Evolutionary conservation across 2,797 vertebrate genomes (phyloP).

Genomic region (Eptatretus atami): DNA sequence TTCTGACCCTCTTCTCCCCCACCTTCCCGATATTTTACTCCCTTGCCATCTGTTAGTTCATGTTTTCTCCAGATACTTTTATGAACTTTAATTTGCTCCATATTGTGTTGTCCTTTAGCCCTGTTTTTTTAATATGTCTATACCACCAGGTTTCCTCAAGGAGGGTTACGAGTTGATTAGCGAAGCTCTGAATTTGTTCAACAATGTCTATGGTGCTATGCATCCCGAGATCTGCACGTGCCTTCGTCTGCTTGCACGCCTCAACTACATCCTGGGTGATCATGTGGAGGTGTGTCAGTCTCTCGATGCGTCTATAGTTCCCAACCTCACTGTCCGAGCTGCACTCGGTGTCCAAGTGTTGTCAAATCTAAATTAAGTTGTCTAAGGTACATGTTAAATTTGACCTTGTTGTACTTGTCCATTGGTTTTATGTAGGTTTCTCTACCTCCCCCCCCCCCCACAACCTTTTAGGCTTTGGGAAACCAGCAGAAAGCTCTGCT

Average conservation of each 20-base stretch:
- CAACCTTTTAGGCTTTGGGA: conserved; percentile 21
- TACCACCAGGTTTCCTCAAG: conserved; percentile 19
- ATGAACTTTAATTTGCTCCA: too few relatives aligned
- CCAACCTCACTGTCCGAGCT: too few relatives aligned
- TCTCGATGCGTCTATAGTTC: background rate
- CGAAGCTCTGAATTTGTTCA: conserved; percentile 24
- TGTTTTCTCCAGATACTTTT: background rate
- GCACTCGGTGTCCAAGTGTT: too few relatives aligned
- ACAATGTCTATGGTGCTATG: conserved; percentile 25
- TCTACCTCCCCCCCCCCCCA: too few relatives aligned
- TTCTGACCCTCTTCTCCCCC: too few relatives aligned
- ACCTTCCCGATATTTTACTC: background rate
- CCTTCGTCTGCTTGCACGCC: conserved; percentile 22
- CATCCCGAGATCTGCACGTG: conserved; percentile 26
- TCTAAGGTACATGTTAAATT: too few relatives aligned
- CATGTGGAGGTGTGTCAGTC: conserved; percentile 18
- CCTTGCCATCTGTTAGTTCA: background rate
- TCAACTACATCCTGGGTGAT: conserved; percentile 23
- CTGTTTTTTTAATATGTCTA: background rate
- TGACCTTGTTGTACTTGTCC: too few relatives aligned
- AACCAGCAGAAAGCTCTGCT: conserved; percentile 28
- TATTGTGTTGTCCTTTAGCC: too few relatives aligned
- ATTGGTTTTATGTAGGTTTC: too few relatives aligned
- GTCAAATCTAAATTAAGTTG: too few relatives aligned
- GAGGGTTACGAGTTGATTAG: conserved; percentile 25